phyloP scores from a whole-genome alignment of 1,140 invertebrate species.

The Epicauta chinensis region DNA sequence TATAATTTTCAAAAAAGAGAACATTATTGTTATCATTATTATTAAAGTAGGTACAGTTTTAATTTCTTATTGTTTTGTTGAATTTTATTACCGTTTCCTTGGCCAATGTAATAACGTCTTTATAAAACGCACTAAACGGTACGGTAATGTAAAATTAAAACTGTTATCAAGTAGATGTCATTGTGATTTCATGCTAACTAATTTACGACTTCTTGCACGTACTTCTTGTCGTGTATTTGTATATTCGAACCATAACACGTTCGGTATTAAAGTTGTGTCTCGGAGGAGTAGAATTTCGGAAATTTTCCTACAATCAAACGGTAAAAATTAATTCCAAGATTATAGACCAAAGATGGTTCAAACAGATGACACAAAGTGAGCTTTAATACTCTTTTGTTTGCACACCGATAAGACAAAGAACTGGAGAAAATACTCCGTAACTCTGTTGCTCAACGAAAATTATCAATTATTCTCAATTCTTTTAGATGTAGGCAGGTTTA shows the following conservation, averaged over 20 bases:
- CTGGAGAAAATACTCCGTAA: no score
- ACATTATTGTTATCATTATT: neutral
- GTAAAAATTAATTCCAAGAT: neutral
- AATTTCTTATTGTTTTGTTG: neutral
- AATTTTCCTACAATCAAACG: conserved; percentile 63
- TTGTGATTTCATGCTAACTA: conserved; percentile 82
- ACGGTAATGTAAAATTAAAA: conserved; percentile 32
- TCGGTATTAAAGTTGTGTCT: conserved; percentile 88
- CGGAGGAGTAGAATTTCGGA: conserved; percentile 81
- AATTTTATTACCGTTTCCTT: conserved; percentile 28
- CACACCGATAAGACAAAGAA: no score
- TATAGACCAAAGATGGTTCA: no score
- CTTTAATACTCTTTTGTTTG: no score
- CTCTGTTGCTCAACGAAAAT: no score
- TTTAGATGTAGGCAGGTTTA: no score
- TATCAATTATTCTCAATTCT: no score
- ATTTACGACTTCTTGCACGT: conserved; percentile 71
- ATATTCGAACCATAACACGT: conserved; percentile 93
- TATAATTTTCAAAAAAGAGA: neutral
- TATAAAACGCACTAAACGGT: conserved; percentile 28
- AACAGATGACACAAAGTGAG: no score
- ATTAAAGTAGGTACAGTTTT: conserved; percentile 2
- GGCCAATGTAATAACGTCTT: conserved; percentile 32
- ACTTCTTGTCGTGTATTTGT: conserved; percentile 79
- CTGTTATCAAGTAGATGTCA: conserved; percentile 54